These are phyloP conservation scores for Lordiphosa stackelbergi DNA, from an alignment of 1,140 invertebrate genomes.

Conservation along the genomic window DNA sequence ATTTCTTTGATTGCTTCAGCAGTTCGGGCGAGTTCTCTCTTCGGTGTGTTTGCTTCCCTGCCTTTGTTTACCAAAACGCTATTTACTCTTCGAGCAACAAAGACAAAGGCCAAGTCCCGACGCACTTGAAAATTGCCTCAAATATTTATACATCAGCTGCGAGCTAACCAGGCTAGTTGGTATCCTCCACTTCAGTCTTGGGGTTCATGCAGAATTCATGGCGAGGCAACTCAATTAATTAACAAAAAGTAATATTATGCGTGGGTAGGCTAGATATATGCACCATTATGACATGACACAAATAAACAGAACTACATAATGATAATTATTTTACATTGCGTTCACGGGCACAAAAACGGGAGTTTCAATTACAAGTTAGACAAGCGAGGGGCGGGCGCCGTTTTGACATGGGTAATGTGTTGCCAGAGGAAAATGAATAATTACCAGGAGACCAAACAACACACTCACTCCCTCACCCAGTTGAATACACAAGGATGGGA, in stretches of 20 bases:
- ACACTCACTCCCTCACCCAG: not conserved
- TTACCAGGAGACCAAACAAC: conserved; percentile 21
- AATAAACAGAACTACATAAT: conserved; percentile 44
- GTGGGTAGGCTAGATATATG: conserved; percentile 14
- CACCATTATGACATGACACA: conserved; percentile 33
- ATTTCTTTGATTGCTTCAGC: conserved; percentile 72
- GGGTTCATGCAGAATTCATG: conserved; percentile 66
- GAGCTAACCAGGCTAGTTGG: conserved; percentile 56
- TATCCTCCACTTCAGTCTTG: conserved; percentile 9
- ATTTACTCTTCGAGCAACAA: conserved; percentile 62
- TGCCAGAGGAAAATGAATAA: conserved; percentile 54
- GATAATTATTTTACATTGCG: conserved; percentile 65
- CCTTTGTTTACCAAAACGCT: conserved; percentile 61
- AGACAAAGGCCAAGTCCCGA: conserved; percentile 66
- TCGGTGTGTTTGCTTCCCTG: conserved; percentile 12
- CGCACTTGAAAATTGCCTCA: conserved; percentile 69
- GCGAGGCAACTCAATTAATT: conserved; percentile 70
- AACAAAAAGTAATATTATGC: conserved; percentile 50
- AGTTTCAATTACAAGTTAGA: conserved; percentile 63
- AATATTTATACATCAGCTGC: conserved; percentile 56
- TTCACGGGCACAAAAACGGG: conserved; percentile 7
- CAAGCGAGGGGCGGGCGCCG: conserved; percentile 24
- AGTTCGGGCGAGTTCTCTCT: conserved; percentile 23
- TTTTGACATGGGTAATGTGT: conserved; percentile 52
- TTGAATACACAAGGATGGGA: too few species aligned